Percentiles rank a stretch among this genome's conserved stretches.
Evolutionary conservation across 2,888 invertebrate genomes (phyloP).

Genomic region (Nasonovia ribisnigri): DNA sequence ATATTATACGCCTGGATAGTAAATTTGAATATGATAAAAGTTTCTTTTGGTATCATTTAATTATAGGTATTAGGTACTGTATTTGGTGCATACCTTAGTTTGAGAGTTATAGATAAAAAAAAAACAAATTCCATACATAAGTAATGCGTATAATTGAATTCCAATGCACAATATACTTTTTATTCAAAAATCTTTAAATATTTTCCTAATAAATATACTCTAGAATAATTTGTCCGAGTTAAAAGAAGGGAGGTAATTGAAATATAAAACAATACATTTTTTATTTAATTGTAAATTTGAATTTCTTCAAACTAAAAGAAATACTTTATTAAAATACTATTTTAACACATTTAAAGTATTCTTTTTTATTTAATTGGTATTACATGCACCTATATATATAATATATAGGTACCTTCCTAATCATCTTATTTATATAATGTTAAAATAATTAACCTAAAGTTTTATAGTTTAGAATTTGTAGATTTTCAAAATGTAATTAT

Average conservation of each 20-base stretch:
- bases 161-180: neutral
- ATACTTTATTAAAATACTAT: neutral
- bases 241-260: neutral
- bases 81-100: neutral
- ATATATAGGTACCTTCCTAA: neutral
- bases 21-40: constrained; percentile 27
- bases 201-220: constrained; percentile 3
- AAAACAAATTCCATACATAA: constrained; percentile 41
- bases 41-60: constrained; percentile 18
- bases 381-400: neutral
- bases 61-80: neutral
- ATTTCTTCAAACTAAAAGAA: neutral
- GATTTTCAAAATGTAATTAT: too few relatives aligned
- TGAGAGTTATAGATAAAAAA: neutral
- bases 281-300: constrained; percentile 15
- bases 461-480: neutral
- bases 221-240: neutral
- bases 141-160: constrained; percentile 51
- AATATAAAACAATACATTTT: neutral
- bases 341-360: neutral
- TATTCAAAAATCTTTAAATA: constrained; percentile 18
- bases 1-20: neutral
- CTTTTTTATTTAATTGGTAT: neutral
- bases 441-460: neutral
- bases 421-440: neutral